These are phyloP conservation scores for Eupristina koningsbergeri DNA, from an alignment of 1,140 invertebrate species.

Conservation along the genomic window DNA sequence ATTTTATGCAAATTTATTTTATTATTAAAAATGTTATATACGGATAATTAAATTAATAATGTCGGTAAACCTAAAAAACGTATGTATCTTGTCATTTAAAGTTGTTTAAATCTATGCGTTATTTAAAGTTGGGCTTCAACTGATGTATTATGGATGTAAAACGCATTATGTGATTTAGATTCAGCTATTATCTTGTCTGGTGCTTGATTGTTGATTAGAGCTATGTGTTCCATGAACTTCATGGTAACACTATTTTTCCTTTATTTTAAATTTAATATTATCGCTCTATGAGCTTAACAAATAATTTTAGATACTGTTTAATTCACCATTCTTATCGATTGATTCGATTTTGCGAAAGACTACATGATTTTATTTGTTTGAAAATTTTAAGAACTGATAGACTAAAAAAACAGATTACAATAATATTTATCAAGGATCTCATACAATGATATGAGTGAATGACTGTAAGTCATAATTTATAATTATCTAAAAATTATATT, in stretches of 20 bases:
- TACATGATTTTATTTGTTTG: constrained; percentile 59
- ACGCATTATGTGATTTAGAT: constrained; percentile 68
- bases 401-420: constrained; percentile 51
- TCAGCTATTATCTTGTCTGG: constrained; percentile 71
- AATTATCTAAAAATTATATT: constrained; percentile 58
- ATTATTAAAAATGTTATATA: background rate
- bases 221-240: constrained; percentile 65
- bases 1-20: background rate
- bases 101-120: background rate
- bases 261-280: background rate
- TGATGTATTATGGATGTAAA: constrained; percentile 41
- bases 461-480: constrained; percentile 56
- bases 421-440: constrained; percentile 55
- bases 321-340: no score
- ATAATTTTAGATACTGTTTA: background rate
- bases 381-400: constrained; percentile 56
- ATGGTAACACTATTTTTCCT: constrained; percentile 42
- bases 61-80: background rate
- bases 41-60: background rate
- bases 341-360: no score
- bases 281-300: background rate
- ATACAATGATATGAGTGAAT: constrained; percentile 57
- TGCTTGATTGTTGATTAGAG: constrained; percentile 67
- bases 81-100: background rate
- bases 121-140: constrained; percentile 53